phyloP scores from a whole-genome alignment of 2,888 invertebrate genomes.

The Oasisia sp. region DNA sequence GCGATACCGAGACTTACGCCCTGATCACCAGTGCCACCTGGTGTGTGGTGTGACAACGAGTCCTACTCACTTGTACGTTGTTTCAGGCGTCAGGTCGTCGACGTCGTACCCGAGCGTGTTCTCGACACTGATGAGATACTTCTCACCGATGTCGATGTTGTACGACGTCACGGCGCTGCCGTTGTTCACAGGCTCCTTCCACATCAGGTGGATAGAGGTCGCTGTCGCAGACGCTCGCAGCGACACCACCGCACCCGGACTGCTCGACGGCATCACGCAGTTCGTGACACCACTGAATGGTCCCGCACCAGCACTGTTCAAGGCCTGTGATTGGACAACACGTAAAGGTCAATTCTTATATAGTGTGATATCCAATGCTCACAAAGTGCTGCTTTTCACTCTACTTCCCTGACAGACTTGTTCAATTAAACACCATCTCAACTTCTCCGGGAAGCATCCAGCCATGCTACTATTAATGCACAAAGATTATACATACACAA shows the following conservation, averaged over 20 bases:
- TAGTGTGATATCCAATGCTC: too few relatives aligned
- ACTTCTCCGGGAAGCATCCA: too few relatives aligned
- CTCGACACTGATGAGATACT: slow-evolving; percentile 49
- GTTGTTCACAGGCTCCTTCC: slow-evolving; percentile 80
- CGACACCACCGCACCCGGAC: slow-evolving; percentile 75
- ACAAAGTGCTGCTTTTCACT: too few relatives aligned
- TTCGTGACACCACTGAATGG: slow-evolving; percentile 76
- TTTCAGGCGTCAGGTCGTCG: slow-evolving; percentile 80
- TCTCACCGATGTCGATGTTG: slow-evolving; percentile 75
- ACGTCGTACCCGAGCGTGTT: slow-evolving; percentile 70
- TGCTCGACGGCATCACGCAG: slow-evolving; percentile 81
- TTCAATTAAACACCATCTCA: too few relatives aligned
- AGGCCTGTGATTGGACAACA: slow-evolving; percentile 70
- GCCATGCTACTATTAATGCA: too few relatives aligned
- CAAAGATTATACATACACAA: too few relatives aligned
- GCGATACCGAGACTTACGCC: too few relatives aligned
- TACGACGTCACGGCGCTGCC: slow-evolving; percentile 82
- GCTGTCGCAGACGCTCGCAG: slow-evolving; percentile 72
- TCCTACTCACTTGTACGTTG: slow-evolving; percentile 73
- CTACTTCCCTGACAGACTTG: too few relatives aligned
- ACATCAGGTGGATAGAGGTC: slow-evolving; percentile 72
- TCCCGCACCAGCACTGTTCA: slow-evolving; percentile 84
- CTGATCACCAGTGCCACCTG: too few relatives aligned
- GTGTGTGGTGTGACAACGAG: background rate
- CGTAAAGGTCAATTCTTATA: too few relatives aligned